phyloP scores from a whole-genome alignment of 2,113 vertebrate genomes.

The Sebastes fasciatus region DNA sequence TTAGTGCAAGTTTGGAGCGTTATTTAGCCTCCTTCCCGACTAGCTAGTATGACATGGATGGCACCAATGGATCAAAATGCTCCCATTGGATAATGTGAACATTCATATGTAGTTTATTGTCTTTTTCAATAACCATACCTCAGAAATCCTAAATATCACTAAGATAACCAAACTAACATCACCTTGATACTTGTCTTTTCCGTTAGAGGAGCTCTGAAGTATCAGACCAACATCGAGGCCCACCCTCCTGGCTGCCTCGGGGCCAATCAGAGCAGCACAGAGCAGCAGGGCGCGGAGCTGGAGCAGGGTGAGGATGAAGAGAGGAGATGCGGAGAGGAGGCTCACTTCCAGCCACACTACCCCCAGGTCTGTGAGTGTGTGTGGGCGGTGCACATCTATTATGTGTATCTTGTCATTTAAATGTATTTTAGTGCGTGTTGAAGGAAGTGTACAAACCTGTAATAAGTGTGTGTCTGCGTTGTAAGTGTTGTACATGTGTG shows the following conservation, averaged over 20 bases:
- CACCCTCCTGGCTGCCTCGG: slow-evolving; percentile 93
- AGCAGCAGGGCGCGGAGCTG: slow-evolving; percentile 55
- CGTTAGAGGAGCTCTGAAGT: slow-evolving; percentile 93
- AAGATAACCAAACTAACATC: background rate
- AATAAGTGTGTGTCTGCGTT: slow-evolving; percentile 10
- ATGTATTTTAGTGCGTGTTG: slow-evolving; percentile 85
- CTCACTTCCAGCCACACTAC: slow-evolving; percentile 91
- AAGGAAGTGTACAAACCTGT: slow-evolving; percentile 74
- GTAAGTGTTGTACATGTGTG: slow-evolving; percentile 70
- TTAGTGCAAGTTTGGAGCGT: too few relatives aligned
- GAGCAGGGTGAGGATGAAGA: slow-evolving; percentile 69
- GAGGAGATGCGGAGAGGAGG: slow-evolving; percentile 88
- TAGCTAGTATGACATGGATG: too few relatives aligned
- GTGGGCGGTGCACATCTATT: background rate
- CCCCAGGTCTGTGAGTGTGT: slow-evolving; percentile 90
- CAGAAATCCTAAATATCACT: background rate
- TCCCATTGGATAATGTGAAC: background rate
- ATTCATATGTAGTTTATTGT: background rate
- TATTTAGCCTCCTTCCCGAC: too few relatives aligned
- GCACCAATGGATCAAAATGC: background rate
- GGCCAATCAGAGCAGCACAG: slow-evolving; percentile 83
- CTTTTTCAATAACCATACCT: background rate
- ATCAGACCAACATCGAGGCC: slow-evolving; percentile 91
- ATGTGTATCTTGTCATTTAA: slow-evolving; percentile 63
- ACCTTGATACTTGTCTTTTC: background rate